A percentile compares a stretch with the other conserved stretches of the same genome.
phyloP scores from a whole-genome alignment of 2,888 invertebrate species.

The Microplitis deprimator region DNA sequence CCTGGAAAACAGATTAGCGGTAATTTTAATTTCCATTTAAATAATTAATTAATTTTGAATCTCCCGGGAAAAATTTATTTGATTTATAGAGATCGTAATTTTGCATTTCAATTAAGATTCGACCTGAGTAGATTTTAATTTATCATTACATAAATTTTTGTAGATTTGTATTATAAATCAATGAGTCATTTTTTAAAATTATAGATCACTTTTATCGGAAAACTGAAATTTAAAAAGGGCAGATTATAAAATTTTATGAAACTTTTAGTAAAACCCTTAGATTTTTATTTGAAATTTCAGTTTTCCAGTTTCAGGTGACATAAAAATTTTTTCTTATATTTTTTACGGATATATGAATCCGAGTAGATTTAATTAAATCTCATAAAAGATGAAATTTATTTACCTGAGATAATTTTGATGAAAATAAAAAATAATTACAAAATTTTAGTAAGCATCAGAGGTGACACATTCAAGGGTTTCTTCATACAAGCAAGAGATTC shows the following conservation, averaged over 20 bases:
- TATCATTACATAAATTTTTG: neutral
- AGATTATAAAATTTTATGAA: too few species aligned
- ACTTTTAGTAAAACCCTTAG: too few species aligned
- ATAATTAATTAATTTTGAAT: neutral
- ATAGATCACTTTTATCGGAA: too few species aligned
- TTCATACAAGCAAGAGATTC: conserved; percentile 86
- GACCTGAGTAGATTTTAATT: neutral
- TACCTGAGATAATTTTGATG: neutral
- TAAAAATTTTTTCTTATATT: too few species aligned
- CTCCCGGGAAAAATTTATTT: neutral
- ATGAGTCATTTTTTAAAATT: too few species aligned
- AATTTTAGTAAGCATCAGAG: conserved; percentile 74
- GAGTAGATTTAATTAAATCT: too few species aligned
- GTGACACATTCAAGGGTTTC: conserved; percentile 84
- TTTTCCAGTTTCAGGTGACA: neutral
- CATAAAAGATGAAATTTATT: too few species aligned
- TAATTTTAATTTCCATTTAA: conserved; percentile 62
- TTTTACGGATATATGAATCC: too few species aligned
- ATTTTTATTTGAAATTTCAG: neutral
- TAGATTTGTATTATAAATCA: too few species aligned
- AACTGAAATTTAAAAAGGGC: too few species aligned
- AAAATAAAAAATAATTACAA: conserved; percentile 29
- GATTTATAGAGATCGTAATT: neutral
- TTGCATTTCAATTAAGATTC: too few species aligned
- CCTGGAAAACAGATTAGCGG: conserved; percentile 82